phyloP scores from a whole-genome alignment of 2,797 vertebrate species.

The Chiroxiphia lanceolata region DNA sequence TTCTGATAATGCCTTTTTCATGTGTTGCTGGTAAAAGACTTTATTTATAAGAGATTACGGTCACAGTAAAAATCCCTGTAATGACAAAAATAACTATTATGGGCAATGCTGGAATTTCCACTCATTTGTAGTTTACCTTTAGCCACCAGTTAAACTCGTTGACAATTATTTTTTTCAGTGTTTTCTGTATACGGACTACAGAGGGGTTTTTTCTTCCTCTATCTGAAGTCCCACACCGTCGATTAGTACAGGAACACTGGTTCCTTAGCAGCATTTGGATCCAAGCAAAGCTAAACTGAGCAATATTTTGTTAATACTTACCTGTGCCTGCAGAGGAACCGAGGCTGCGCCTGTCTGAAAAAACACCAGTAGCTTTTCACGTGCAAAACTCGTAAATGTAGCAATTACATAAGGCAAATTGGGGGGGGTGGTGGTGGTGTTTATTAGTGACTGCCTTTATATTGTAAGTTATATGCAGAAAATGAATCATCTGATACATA shows the following conservation, averaged over 20 bases:
- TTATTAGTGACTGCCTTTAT: neutral
- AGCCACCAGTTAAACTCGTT: neutral
- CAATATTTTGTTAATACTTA: neutral
- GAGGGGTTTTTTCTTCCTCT: neutral
- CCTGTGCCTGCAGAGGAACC: neutral
- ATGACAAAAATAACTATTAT: neutral
- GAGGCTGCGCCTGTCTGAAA: neutral
- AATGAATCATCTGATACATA: neutral
- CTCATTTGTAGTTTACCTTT: neutral
- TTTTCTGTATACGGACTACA: neutral
- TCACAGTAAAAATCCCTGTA: neutral
- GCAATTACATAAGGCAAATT: neutral
- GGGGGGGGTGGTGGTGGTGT: neutral
- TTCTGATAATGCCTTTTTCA: constrained; percentile 2
- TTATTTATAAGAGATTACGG: neutral
- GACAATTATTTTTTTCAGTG: neutral
- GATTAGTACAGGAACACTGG: neutral
- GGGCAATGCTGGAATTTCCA: neutral
- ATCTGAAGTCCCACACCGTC: neutral
- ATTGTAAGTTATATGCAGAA: neutral
- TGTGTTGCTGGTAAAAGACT: neutral
- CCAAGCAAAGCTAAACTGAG: neutral
- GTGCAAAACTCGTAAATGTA: neutral
- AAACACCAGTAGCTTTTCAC: neutral
- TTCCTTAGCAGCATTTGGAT: neutral